These are phyloP conservation scores for Silurus aristotelis DNA, from an alignment of 2,797 vertebrate species.

Conservation along the genomic window DNA sequence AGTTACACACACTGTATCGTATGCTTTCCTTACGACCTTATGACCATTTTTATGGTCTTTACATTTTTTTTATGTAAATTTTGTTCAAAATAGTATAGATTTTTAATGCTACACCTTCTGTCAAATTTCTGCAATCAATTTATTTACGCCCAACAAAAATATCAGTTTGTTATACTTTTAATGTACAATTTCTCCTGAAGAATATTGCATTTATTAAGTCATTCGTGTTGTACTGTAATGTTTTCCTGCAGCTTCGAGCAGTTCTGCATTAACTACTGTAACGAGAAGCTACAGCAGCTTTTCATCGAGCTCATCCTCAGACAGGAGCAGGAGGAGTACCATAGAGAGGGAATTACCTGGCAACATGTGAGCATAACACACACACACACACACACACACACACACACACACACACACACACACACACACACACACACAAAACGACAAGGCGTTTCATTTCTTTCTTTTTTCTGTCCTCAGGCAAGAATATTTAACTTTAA, in stretches of 20 bases:
- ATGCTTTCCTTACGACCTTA: neutral
- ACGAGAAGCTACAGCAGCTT: constrained; percentile 85
- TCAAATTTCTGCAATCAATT: neutral
- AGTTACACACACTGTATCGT: too few relatives aligned
- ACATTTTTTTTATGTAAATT: neutral
- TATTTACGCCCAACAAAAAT: neutral
- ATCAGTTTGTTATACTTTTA: neutral
- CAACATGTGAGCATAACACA: constrained; percentile 75
- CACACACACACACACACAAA: too few relatives aligned
- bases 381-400: too few relatives aligned
- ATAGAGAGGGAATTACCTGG: constrained; percentile 88
- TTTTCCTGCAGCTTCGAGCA: constrained; percentile 76
- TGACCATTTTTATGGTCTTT: neutral
- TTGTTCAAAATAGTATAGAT: neutral
- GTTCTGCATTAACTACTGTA: constrained; percentile 71
- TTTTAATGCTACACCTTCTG: neutral
- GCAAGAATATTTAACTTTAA: neutral
- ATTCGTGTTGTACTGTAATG: neutral
- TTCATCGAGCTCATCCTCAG: constrained; percentile 85
- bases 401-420: too few relatives aligned
- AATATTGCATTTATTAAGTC: neutral
- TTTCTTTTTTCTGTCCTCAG: neutral
- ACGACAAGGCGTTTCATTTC: neutral
- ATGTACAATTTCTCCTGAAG: neutral
- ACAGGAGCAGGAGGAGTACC: constrained; percentile 89